A percentile compares a stretch with the other conserved stretches of the same genome.
phyloP scores from a whole-genome alignment of 1,140 invertebrate species.

The Panagrolaimus sp. region DNA sequence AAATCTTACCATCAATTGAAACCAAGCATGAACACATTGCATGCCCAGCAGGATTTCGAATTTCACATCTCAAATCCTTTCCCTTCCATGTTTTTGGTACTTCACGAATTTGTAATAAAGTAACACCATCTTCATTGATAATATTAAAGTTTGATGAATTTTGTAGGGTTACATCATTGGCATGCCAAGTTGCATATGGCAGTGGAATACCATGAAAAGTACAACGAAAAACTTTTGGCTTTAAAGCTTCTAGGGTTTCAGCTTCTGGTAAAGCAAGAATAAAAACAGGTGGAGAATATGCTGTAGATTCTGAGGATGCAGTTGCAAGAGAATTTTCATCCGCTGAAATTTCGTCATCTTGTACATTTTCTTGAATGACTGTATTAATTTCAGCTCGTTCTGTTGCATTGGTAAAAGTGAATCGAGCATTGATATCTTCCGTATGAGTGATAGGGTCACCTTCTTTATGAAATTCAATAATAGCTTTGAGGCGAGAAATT shows the following conservation, averaged over 20 bases:
- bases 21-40: background rate
- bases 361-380: background rate
- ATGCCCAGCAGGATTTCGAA: constrained; percentile 1
- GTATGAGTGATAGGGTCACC: background rate
- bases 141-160: background rate
- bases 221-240: background rate
- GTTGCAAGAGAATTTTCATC: constrained; percentile 4
- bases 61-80: background rate
- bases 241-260: background rate
- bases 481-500: background rate
- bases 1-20: background rate
- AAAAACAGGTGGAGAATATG: background rate
- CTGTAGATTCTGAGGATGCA: background rate
- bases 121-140: constrained; percentile 8
- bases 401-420: background rate
- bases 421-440: background rate
- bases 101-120: background rate
- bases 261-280: background rate
- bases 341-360: constrained; percentile 2
- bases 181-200: background rate
- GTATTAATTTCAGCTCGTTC: background rate
- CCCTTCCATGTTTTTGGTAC: background rate
- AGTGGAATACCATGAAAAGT: constrained; percentile 7
- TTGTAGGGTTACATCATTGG: background rate
- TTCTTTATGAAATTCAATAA: constrained; percentile 3